Percentiles rank a stretch among this genome's conserved stretches.
These are phyloP conservation scores for Camponotus pennsylvanicus DNA, from an alignment of 1,140 invertebrate genomes.

Conservation along the genomic window DNA sequence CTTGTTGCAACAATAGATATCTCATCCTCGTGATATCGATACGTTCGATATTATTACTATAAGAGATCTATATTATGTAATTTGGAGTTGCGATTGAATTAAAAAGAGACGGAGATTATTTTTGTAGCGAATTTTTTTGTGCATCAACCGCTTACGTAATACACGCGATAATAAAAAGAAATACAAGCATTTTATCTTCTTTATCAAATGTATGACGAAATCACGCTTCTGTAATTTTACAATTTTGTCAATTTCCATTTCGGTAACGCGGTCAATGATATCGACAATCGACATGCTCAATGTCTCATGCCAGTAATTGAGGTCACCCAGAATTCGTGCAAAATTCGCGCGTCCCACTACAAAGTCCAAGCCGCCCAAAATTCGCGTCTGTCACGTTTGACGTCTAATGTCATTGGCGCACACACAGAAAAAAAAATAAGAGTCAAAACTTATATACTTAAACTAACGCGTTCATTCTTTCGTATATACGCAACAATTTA, in stretches of 20 bases:
- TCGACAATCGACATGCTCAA: neutral
- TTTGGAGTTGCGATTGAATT: neutral
- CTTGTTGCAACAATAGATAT: slow-evolving; percentile 42
- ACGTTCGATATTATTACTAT: neutral
- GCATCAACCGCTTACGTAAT: neutral
- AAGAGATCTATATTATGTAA: neutral
- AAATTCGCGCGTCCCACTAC: slow-evolving; percentile 6
- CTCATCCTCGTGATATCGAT: neutral
- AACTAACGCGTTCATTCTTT: no score
- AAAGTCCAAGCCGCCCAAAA: neutral
- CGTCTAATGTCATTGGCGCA: neutral
- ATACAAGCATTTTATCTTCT: neutral
- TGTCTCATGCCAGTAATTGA: slow-evolving; percentile 14
- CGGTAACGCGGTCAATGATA: neutral
- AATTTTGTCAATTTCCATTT: slow-evolving; percentile 11
- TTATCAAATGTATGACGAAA: neutral
- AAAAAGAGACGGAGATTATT: neutral
- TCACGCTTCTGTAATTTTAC: neutral
- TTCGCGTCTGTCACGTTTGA: neutral
- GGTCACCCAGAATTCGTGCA: slow-evolving; percentile 15
- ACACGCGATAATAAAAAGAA: no score
- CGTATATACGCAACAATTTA: no score
- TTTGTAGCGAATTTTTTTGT: neutral
- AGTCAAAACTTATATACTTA: no score
- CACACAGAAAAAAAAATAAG: neutral